phyloP scores from a whole-genome alignment of 2,113 vertebrate species.

The Eretmochelys imbricata region DNA sequence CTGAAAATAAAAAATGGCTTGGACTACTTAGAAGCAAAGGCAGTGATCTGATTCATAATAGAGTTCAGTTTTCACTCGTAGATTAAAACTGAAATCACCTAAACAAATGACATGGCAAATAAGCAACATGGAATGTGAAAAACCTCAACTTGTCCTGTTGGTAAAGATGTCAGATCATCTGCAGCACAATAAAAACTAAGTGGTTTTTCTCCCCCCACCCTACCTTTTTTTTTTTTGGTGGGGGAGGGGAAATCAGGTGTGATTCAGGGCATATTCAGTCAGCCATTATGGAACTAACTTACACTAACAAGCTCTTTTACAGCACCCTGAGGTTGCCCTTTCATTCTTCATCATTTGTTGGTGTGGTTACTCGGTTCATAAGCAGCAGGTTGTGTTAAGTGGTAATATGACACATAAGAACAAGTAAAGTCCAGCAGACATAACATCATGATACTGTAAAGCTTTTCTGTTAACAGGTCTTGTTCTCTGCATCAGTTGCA shows the following conservation, averaged over 20 bases:
- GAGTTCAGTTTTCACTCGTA: conserved; percentile 12
- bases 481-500: not conserved
- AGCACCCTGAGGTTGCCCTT: not conserved
- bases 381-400: conserved; percentile 11
- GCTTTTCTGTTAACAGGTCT: not conserved
- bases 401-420: not conserved
- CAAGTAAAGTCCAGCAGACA: not conserved
- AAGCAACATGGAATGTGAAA: not conserved
- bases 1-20: conserved; percentile 42
- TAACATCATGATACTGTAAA: not conserved
- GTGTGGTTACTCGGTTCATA: conserved; percentile 31
- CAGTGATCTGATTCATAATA: not conserved
- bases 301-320: not conserved
- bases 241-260: not conserved
- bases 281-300: not conserved
- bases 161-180: not conserved
- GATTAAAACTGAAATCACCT: conserved; percentile 39
- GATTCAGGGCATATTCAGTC: conserved; percentile 38
- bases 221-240: not conserved
- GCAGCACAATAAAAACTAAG: not conserved
- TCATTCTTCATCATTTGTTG: not conserved
- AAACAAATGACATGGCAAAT: not conserved
- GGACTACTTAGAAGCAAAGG: not conserved
- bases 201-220: not conserved
- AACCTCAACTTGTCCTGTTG: not conserved